A percentile compares a stretch with the other conserved stretches of the same genome.
These are phyloP conservation scores for Henicopernis longicauda DNA, from an alignment of 2,113 vertebrate genomes.

Conservation along the genomic window DNA sequence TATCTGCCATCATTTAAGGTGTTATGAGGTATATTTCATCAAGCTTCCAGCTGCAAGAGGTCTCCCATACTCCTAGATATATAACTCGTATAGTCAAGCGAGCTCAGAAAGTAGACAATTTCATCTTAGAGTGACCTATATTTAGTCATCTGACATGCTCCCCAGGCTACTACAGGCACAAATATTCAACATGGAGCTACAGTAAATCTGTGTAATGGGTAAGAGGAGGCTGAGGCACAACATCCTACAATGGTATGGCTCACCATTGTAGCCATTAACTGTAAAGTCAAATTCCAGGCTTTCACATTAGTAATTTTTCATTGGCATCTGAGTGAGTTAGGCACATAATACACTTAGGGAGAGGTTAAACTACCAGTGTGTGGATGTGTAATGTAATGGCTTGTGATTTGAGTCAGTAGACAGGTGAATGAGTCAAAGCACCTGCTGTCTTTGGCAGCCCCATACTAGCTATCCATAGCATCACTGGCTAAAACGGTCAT, in stretches of 20 bases:
- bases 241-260: background rate
- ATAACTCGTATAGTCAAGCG: background rate
- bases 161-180: background rate
- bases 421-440: background rate
- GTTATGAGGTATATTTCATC: background rate
- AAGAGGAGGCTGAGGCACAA: background rate
- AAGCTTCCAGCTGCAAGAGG: background rate
- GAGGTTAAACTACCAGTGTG: background rate
- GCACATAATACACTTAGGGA: background rate
- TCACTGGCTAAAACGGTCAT: background rate
- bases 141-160: background rate
- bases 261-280: background rate
- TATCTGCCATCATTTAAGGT: background rate
- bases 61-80: background rate
- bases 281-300: background rate
- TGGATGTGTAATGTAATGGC: background rate
- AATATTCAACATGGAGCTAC: background rate
- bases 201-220: background rate
- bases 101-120: background rate
- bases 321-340: background rate
- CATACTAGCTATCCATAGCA: accelerated
- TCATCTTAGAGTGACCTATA: background rate
- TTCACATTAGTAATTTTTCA: background rate
- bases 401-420: background rate
- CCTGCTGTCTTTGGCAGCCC: background rate